These are phyloP conservation scores for Spermophilus dauricus DNA, from an alignment of 2,113 vertebrate genomes.

Conservation along the genomic window DNA sequence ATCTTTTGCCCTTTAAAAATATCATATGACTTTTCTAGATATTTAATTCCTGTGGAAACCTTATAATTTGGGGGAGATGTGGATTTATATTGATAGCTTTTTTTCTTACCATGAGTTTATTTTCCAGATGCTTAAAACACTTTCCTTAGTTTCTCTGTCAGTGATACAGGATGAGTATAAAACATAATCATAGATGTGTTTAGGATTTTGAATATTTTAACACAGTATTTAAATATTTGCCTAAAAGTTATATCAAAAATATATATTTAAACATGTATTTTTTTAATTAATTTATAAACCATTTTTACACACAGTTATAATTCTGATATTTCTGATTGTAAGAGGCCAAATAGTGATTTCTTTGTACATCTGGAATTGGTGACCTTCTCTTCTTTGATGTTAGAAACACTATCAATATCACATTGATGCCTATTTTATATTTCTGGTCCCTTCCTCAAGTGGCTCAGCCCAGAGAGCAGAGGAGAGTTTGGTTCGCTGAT, in stretches of 20 bases:
- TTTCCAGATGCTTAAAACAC: constrained; percentile 43
- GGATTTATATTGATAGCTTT: constrained; percentile 21
- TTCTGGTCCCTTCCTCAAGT: constrained; percentile 85
- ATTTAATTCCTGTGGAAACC: constrained; percentile 67
- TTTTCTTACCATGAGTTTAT: constrained; percentile 23
- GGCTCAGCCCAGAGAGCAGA: constrained; percentile 94
- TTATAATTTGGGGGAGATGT: constrained; percentile 62
- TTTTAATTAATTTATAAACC: constrained; percentile 48
- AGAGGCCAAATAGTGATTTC: constrained; percentile 61
- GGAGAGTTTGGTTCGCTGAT: constrained; percentile 98
- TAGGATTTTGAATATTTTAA: constrained; percentile 51
- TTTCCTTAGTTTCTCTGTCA: constrained; percentile 69
- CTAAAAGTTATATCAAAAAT: constrained; percentile 29
- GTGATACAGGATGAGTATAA: constrained; percentile 16
- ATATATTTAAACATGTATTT: constrained; percentile 56
- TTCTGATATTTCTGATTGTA: constrained; percentile 62
- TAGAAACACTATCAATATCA: constrained; percentile 63
- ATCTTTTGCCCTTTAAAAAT: constrained; percentile 73
- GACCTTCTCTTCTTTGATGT: constrained; percentile 70
- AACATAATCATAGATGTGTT: background rate
- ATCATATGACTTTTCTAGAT: constrained; percentile 57
- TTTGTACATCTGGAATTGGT: constrained; percentile 73
- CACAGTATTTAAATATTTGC: constrained; percentile 58
- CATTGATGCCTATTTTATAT: constrained; percentile 76
- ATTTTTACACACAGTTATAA: constrained; percentile 44